Base-by-base conservation (phyloP, 1,140 invertebrate genomes). In the Rhopalosiphum maidis region DNA sequence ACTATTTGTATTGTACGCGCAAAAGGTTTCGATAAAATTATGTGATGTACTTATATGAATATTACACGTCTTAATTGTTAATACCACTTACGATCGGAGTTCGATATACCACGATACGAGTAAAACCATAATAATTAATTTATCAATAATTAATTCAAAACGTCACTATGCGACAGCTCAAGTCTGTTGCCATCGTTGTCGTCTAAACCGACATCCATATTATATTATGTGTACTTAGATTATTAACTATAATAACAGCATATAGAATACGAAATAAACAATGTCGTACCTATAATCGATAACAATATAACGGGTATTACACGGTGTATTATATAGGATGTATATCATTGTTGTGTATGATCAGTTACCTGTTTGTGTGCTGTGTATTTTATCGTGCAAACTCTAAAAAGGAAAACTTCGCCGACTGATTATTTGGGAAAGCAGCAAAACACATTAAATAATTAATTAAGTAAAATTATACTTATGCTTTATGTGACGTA, bases 91-190 rank as follows among this genome's bases (percentile, higher is more conserved):
- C 18, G 15, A 18, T 4, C 4, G 30, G 15, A 18, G 30, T 77
- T 77, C 60, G 30, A 77, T 77, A 77, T n/a, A 77, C 30, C 15
- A n/a, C 30, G n/a, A 68, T 3, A 68, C 30, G 30, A n/a, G 15
- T 68, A 68, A 15, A 18, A 2, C 9, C 25, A 4, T 60, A 30
- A 60, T 60, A 48, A 60, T 60, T 60, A 60, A 60, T 55, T 55
- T 55, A 55, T 60, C 30, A 30, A 60, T 68, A 77, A 77, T 77
- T n/a, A 77, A 77, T 77, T 77, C n/a, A 77, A 77, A 77, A 77
- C 60, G 30, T 68, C 30, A 60, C 55, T 9, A 30, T 4, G 60
- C 60, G 60, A n/a, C 60, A n/a, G 15, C n/a, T n/a, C 60, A n/a
- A 77, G 30, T 77, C 60, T 68, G 60, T 68, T n/a, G 60, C 30